These are phyloP conservation scores for Pseudochromis fuscus DNA, from an alignment of 2,797 vertebrate species.

Conservation along the genomic window DNA sequence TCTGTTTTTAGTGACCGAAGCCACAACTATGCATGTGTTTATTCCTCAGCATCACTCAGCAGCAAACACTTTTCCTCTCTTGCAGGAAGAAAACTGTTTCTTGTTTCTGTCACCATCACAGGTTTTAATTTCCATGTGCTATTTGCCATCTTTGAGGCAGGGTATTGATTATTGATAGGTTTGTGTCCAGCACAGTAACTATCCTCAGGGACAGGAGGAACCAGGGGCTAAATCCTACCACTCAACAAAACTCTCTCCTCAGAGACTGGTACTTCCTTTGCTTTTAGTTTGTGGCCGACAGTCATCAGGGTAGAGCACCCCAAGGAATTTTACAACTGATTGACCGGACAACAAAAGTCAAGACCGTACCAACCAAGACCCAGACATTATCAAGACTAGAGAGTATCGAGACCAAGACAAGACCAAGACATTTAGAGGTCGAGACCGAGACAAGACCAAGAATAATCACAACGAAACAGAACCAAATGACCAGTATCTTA, in stretches of 20 bases:
- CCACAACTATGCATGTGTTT: constrained; percentile 73
- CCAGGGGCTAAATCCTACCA: constrained; percentile 1
- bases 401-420: too few species aligned
- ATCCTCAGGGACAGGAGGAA: background rate
- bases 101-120: constrained; percentile 22
- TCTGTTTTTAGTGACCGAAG: constrained; percentile 69
- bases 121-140: constrained; percentile 23
- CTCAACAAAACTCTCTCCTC: background rate
- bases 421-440: too few species aligned
- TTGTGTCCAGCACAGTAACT: background rate
- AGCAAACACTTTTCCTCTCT: constrained; percentile 44
- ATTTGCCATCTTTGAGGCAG: background rate
- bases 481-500: too few species aligned
- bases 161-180: background rate
- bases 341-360: background rate
- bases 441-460: too few species aligned
- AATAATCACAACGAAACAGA: too few species aligned
- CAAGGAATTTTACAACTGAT: constrained; percentile 13
- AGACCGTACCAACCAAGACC: too few species aligned
- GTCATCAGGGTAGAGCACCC: background rate
- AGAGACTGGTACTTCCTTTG: background rate
- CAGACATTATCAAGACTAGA: too few species aligned
- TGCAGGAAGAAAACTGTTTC: constrained; percentile 32
- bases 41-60: constrained; percentile 58
- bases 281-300: too few species aligned